Evolutionary conservation across 2,797 vertebrate genomes (phyloP), one percentile per base, ranked within the genome.

Genomic region (Pitangus sulphuratus): DNA sequence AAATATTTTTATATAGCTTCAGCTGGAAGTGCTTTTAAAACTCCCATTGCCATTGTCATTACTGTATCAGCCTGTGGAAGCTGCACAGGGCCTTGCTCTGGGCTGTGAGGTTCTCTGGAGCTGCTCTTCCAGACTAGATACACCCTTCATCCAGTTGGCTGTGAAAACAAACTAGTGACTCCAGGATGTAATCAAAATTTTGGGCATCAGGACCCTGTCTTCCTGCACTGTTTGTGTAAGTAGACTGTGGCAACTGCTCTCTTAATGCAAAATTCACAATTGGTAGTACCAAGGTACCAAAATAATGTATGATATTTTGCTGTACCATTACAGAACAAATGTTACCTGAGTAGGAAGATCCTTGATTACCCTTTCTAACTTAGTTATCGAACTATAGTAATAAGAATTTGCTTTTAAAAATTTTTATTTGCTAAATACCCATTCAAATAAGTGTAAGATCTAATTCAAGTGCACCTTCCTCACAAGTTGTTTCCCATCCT

Each of bases 41-140:
- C 22, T 71, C 8, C 9, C 19, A 16, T 57, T 69, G 51, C 57
- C 42, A 19, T 50, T 61, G 30, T 56, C 20, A 22, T 50, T 72
- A 12, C 48, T 61, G 5, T n/a, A 37, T 74, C 19, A 42, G 11
- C n/a, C 33, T 0, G 0, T 75, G 47, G 24, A 75, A 54, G 40
- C 24, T 70, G 35, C 58, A 50, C 44, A 45, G 51, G 18, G 44
- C 60, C 17, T 66, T 3, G 3, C 42, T 77, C 33, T 90, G n/a
- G 61, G 33, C 64, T 86, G 30, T 72, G 18, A 57, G 28, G 28
- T 78, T 70, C 35, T 81, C 47, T 84, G 66, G 39, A 78, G 31
- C 53, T 87, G 45, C 53, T 76, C 2, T 64, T 47, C 18, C 44
- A 79, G 44, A 14, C 26, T 64, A 28, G 58, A 44, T 51, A 44